Conservation (phyloP, 1,140 invertebrate species). For the Neomicropteryx cornuta region DNA sequence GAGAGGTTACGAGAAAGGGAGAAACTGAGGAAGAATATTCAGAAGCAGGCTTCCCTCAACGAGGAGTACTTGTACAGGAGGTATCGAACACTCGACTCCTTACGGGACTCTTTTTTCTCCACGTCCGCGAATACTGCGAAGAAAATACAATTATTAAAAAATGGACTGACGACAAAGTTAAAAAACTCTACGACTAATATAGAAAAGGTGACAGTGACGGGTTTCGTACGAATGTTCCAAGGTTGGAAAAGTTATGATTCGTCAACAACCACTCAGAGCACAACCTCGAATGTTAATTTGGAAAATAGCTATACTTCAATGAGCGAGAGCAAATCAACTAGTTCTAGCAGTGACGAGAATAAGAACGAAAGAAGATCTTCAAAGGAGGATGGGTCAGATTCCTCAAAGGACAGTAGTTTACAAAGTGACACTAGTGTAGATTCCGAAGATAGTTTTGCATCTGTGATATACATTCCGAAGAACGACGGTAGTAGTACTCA, state of each 20-base stretch:
- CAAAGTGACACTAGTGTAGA: constrained; percentile 89
- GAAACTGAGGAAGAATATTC: constrained; percentile 70
- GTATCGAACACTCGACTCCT: constrained; percentile 53
- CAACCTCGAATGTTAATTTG: constrained; percentile 3
- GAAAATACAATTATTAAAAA: constrained; percentile 73
- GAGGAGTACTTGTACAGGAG: constrained; percentile 73
- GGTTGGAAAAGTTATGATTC: constrained; percentile 54
- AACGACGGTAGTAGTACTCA: constrained; percentile 37
- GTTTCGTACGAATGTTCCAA: constrained; percentile 64
- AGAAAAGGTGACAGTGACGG: constrained; percentile 65
- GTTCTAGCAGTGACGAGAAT: constrained; percentile 17
- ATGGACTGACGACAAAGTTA: constrained; percentile 67
- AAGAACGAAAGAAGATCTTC: constrained; percentile 50
- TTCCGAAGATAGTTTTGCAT: constrained; percentile 84
- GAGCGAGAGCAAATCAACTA: constrained; percentile 12
- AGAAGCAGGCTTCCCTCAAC: constrained; percentile 79
- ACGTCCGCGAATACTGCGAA: constrained; percentile 59
- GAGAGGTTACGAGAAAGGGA: constrained; percentile 76
- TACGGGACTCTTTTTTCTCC: constrained; percentile 62
- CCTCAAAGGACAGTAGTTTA: constrained; percentile 82
- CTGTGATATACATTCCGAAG: constrained; percentile 77
- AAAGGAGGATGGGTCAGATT: constrained; percentile 78
- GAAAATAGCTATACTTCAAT: constrained; percentile 15
- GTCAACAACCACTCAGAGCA: constrained; percentile 11
- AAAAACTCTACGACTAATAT: constrained; percentile 70